Base-by-base conservation (phyloP, 1,140 invertebrate species). In the Calycopis cecrops region DNA sequence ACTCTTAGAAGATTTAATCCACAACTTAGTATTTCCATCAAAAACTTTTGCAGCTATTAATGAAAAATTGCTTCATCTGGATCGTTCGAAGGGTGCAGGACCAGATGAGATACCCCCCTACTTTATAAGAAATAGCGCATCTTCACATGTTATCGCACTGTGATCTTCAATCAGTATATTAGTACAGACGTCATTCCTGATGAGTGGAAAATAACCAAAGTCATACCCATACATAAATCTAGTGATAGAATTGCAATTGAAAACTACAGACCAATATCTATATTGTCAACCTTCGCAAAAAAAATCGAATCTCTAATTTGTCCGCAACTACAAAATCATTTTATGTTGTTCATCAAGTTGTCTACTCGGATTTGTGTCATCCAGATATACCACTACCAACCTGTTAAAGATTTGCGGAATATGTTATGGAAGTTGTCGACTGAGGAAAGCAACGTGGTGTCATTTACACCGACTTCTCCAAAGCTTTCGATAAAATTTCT, bases 401-500 rank as follows among this genome's bases (percentile, higher is more conserved):
- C 28, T 35, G 34, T 17, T 49, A 10, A 49, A 17, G 3, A n/a
- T 33, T 33, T 35, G 21, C 34, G 8, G 21, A 35, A 35, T 34
- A 12, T 34, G 4, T 35, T 7, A 14, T 33, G 12, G 18, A 8
- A 11, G 48, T n/a, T 7, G 1, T 49, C 9, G 48, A 49, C 12
- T 33, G 14, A 4, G 48, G 28, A 33, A n/a, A 35, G 7, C n/a
- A 35, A 49, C 2, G 28, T 35, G 21, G 28, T 3, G n/a, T 33
- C 14, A 49, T 35, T 9, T 49, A 49, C 48, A 9, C 48, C 4
- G 21, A 49, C 9, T 49, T 49, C 12, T 49, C 48, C 28, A 49
- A 49, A 28, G 21, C 21, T 28, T 28, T 28, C 21, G 21, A 28
- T 28, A 28, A 28, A 3, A 6, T 28, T 28, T 28, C 2, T 28